Evolutionary conservation across 2,888 invertebrate species (phyloP).

Genomic region (Apamea monoglypha): DNA sequence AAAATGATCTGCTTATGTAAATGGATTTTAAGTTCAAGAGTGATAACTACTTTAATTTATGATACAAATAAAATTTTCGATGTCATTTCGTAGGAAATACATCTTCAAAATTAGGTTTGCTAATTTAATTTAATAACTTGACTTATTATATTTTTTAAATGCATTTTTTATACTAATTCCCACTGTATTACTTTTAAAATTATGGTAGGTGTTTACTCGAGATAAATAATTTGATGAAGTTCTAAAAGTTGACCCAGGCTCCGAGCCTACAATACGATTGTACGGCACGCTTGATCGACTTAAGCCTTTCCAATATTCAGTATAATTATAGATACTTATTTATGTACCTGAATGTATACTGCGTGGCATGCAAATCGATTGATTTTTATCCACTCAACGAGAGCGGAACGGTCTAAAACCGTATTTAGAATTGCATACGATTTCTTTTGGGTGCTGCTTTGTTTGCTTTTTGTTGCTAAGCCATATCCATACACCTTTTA

Average conservation of each 20-base stretch:
- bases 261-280: conserved; percentile 65
- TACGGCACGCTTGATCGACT: conserved; percentile 68
- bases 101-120: conserved; percentile 20
- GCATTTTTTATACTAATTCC: background rate
- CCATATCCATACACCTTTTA: background rate
- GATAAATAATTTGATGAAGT: background rate
- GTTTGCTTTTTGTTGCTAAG: conserved; percentile 7
- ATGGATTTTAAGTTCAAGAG: conserved; percentile 14
- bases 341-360: conserved; percentile 46
- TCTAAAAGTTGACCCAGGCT: conserved; percentile 25
- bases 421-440: conserved; percentile 45
- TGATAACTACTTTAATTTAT: conserved; percentile 14
- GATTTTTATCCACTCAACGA: conserved; percentile 51
- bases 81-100: conserved; percentile 26
- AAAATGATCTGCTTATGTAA: conserved; percentile 24
- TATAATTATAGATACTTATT: conserved; percentile 66
- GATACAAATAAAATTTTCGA: background rate
- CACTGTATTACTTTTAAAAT: background rate
- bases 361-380: conserved; percentile 48
- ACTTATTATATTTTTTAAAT: background rate
- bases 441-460: background rate
- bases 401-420: conserved; percentile 51
- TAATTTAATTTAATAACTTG: conserved; percentile 3
- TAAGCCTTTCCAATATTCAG: conserved; percentile 71
- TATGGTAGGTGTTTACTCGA: too few relatives aligned